phyloP scores from a whole-genome alignment of 1,140 invertebrate species.

The Uloborus diversus region DNA sequence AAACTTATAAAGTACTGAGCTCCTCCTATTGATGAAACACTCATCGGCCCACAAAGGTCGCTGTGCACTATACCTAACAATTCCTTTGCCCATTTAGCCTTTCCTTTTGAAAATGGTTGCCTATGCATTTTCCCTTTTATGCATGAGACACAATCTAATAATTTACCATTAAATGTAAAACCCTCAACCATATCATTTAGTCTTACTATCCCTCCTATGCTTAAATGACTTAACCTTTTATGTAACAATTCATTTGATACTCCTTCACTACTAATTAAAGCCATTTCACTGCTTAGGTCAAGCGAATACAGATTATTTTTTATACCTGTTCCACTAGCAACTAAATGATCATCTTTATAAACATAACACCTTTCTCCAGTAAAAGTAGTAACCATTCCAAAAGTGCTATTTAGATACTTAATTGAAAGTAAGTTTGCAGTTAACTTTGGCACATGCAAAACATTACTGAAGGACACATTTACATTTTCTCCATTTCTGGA shows the following conservation, averaged over 20 bases:
- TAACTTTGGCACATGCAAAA: neutral
- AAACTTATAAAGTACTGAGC: conserved; percentile 64
- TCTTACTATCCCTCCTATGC: neutral
- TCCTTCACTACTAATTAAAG: neutral
- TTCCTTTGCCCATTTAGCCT: conserved; percentile 14
- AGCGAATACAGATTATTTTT: neutral
- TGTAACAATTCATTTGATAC: neutral
- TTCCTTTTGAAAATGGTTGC: conserved; percentile 10
- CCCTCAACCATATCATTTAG: conserved; percentile 2
- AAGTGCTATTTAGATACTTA: conserved; percentile 1
- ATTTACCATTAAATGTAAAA: neutral
- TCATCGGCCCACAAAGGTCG: conserved; percentile 64
- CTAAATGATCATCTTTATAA: neutral
- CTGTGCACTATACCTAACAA: conserved; percentile 60
- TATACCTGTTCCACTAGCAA: neutral
- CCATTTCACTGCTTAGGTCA: neutral
- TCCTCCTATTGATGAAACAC: conserved; percentile 60
- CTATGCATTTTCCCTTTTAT: conserved; percentile 22
- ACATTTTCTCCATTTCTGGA: neutral
- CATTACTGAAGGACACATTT: neutral
- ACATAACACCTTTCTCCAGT: neutral
- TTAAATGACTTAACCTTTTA: neutral
- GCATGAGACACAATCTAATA: neutral
- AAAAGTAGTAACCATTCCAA: conserved; percentile 10
- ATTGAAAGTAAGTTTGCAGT: neutral